Evolutionary conservation across 1,140 invertebrate species (phyloP), one percentile per base, ranked within the genome.

Genomic region (Leucophenga varia): DNA sequence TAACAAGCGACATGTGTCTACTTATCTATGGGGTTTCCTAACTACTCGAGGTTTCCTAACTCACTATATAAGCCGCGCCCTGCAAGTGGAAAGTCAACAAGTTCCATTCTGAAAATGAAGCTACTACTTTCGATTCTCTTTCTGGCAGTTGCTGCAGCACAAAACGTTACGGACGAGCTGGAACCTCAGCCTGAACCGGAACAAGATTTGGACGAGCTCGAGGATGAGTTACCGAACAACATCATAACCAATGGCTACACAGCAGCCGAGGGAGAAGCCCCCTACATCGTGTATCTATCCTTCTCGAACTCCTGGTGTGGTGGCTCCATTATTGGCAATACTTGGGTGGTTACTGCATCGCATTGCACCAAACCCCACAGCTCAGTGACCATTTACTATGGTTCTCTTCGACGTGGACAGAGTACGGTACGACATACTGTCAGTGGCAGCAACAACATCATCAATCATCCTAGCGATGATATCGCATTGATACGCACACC

Each of bases 401-500:
- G 61, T 1, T 58, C 58, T 0, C 52, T 58, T 2, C 34, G 32
- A 0, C 54, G 35, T 2, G 52, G 43, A 9, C 48, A 53, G 10
- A 52, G 58, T 9, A 16, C 17, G 12, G 31, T 48, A 2, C 31
- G 21, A 7, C 55, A 61, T 16, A 55, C 45, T 2, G 61, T 64
- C 25, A 21, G 34, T 4, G 3, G 22, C 4, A 64, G 54, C 43
- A 46, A 47, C 9, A 61, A 61, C 17, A 57, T 61, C n/a, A 40
- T 57, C 2, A 64, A 65, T 28, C 56, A 51, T 14, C 43, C 48
- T 16, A 54, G 40, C 2, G 42, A 61, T 21, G 61, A 64, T 13
- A 64, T 64, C 12, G 61, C 61, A 2, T 14, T 64, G 10, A 49
- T 64, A 6, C 51, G 58, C 10, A 64, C 61, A 0, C 61, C 61